Base-by-base conservation (phyloP, 2,797 vertebrate genomes). In the Remorina albescens region DNA sequence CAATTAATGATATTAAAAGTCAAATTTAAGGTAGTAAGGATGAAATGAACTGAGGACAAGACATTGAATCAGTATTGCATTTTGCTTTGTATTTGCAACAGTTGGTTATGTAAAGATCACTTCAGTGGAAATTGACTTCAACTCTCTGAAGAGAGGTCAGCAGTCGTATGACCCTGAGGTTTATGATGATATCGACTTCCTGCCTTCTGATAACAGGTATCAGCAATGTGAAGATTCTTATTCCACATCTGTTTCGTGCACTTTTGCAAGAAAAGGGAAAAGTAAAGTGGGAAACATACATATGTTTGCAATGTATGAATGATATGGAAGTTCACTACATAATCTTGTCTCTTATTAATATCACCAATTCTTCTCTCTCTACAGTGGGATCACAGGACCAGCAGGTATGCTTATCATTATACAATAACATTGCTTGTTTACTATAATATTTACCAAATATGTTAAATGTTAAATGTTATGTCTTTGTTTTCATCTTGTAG, bases 91-190 rank as follows among this genome's bases (percentile, higher is more conserved):
- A 19, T 64, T 51, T 61, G 12, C 50, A 86, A 32, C 85, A 99
- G 98, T 95, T 81, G 98, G 98, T 37, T 99, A 98, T 44, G 95
- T 99, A 67, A 99, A 98, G 93, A 98, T 94, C 11, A 94, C 95
- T 0, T 89, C 94, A 1, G 96, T 97, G 70, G 91, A 96, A 71
- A 96, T 98, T 23, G 95, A 98, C 83, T 97, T 97, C 9, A 94
- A 97, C 75, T 89, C 89, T 11, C 88, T 98, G 81, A 97, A 96
- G 68, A 94, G 56, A 37, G 1, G 71, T 55, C 78, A 80, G 10
- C 1, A 39, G 37, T 75, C 86, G 0, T 84, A 75, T 18, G 95
- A 96, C 2, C 95, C 93, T n/a, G 97, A 98, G 18, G 89, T 96
- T 0, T 99, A 99, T 1, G 97, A 99, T 62, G 97, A 99, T 70